Evolutionary conservation across 35 echinoderm and acorn worm species (phyloP).

Genomic region (Acanthaster planci): DNA sequence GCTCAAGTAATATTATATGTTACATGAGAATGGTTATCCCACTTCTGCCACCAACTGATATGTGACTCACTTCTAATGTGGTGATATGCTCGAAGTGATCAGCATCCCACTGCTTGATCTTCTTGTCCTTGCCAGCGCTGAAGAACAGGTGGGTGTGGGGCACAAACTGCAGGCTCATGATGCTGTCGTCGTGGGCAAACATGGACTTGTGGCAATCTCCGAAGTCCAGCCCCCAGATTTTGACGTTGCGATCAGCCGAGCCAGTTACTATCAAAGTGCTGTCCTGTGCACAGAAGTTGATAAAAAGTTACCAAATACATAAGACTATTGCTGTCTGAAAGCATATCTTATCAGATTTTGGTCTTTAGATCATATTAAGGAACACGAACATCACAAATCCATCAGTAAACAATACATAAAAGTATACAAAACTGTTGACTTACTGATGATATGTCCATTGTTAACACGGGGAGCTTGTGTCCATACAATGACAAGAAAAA

Average conservation of each 20-base stretch:
- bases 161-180: constrained; percentile 95
- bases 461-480: constrained; percentile 90
- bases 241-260: constrained; percentile 89
- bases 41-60: neutral
- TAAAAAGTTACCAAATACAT: too few species aligned
- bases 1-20: neutral
- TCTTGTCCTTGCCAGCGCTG: constrained; percentile 87
- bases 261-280: constrained; percentile 83
- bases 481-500: constrained; percentile 93
- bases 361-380: too few species aligned
- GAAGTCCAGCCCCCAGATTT: constrained; percentile 93
- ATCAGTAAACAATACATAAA: too few species aligned
- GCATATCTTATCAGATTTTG: too few species aligned
- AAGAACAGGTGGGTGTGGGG: constrained; percentile 91
- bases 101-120: constrained; percentile 97
- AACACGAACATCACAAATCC: too few species aligned
- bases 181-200: constrained; percentile 97
- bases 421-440: constrained; percentile 34
- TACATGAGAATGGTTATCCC: neutral
- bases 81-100: constrained; percentile 86
- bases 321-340: too few species aligned
- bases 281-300: constrained; percentile 52
- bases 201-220: constrained; percentile 94
- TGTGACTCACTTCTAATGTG: constrained; percentile 74
- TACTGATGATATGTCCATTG: constrained; percentile 92